phyloP scores from a whole-genome alignment of 2,113 vertebrate genomes.

The Phaetusa simplex region DNA sequence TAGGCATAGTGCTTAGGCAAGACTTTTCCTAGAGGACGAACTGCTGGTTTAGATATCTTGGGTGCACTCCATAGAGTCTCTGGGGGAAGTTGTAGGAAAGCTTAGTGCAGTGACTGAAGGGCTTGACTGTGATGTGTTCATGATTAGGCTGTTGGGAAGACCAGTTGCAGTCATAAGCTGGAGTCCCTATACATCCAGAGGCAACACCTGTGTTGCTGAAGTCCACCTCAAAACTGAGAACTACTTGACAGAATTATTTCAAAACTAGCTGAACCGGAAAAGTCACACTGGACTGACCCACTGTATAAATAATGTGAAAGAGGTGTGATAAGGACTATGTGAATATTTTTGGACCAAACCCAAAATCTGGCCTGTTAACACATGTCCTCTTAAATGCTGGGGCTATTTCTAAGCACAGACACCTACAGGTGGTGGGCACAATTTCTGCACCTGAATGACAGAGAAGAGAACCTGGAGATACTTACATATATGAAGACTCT shows the following conservation, averaged over 20 bases:
- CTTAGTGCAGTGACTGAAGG: not conserved
- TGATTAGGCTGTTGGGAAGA: not conserved
- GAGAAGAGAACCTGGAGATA: not conserved
- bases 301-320: not conserved
- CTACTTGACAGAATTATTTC: not conserved
- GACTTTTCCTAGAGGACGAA: not conserved
- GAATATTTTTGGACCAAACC: not conserved
- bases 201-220: not conserved
- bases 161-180: not conserved
- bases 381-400: not conserved
- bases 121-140: not conserved
- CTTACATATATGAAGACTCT: not conserved
- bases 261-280: not conserved
- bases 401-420: not conserved
- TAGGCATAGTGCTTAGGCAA: not conserved
- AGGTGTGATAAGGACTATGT: not conserved
- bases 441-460: not conserved
- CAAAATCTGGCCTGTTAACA: not conserved
- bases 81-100: not conserved
- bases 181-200: not conserved
- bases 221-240: not conserved
- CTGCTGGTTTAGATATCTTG: not conserved
- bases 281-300: rapidly evolving
- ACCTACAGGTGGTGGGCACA: not conserved
- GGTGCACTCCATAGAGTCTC: not conserved